phyloP scores from a whole-genome alignment of 2,113 vertebrate genomes.

The Platichthys flesus region DNA sequence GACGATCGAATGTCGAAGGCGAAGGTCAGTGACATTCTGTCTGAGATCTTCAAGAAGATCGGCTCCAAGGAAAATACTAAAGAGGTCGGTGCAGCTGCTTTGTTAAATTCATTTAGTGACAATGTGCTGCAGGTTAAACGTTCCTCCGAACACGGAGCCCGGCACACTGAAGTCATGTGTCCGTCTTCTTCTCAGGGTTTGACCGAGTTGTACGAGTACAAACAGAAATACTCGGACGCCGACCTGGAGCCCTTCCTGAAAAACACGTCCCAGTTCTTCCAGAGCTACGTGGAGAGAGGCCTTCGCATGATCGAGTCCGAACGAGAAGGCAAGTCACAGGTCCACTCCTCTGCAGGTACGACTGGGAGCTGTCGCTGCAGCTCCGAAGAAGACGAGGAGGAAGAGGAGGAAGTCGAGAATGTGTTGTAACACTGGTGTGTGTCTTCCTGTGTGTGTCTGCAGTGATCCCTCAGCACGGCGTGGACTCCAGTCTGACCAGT shows the following conservation, averaged over 20 bases:
- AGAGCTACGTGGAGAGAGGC: conserved; percentile 97
- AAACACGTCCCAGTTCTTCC: conserved; percentile 97
- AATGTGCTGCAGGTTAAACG: no score
- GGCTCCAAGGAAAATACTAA: conserved; percentile 99
- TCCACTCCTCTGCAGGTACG: conserved; percentile 88
- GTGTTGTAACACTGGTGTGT: neutral
- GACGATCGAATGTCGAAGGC: conserved; percentile 95
- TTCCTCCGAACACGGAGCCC: no score
- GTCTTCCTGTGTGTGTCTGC: conserved; percentile 19
- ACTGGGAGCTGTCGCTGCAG: neutral
- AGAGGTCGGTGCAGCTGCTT: conserved; percentile 81
- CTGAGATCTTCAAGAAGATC: conserved; percentile 99
- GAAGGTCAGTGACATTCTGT: conserved; percentile 96
- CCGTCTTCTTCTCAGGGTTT: conserved; percentile 84
- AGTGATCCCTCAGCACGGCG: conserved; percentile 89
- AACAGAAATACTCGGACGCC: conserved; percentile 96
- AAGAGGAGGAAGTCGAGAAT: neutral
- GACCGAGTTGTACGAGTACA: conserved; percentile 97
- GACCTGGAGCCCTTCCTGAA: conserved; percentile 97
- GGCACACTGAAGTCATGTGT: neutral
- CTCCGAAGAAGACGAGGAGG: neutral
- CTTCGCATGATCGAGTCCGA: conserved; percentile 97
- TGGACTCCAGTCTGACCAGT: conserved; percentile 87
- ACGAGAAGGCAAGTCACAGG: conserved; percentile 90
- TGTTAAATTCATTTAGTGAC: no score